Conservation (phyloP, 2,888 invertebrate species). For the Machimus atricapillus region DNA sequence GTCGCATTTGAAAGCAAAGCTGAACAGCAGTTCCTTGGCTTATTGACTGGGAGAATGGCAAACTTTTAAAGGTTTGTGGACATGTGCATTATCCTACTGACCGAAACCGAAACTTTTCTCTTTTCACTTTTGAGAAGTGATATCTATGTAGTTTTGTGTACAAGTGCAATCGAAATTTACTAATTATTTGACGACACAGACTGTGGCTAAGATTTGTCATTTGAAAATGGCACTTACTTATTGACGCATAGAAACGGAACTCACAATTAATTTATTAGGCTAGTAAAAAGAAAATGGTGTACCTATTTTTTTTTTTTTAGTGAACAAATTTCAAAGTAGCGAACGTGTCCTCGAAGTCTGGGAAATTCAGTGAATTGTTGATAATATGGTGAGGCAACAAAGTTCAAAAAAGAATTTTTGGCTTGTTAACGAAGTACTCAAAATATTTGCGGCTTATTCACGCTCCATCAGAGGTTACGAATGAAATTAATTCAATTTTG, state of each 20-base stretch:
- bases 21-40: background rate
- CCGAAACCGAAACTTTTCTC: background rate
- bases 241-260: background rate
- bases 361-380: background rate
- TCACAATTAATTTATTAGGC: background rate
- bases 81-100: background rate
- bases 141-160: background rate
- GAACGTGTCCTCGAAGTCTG: background rate
- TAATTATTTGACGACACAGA: background rate
- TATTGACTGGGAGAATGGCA: background rate
- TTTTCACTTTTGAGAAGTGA: background rate
- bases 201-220: background rate
- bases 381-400: background rate
- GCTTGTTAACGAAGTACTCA: background rate
- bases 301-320: background rate
- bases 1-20: background rate
- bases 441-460: background rate
- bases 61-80: background rate
- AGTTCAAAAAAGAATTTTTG: background rate
- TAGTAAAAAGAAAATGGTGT: background rate
- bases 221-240: background rate
- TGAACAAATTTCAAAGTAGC: background rate
- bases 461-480: background rate
- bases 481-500: background rate
- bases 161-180: background rate